Conservation (phyloP, 64 coral and sea anemone species). For the Cladopsammia gracilis region DNA sequence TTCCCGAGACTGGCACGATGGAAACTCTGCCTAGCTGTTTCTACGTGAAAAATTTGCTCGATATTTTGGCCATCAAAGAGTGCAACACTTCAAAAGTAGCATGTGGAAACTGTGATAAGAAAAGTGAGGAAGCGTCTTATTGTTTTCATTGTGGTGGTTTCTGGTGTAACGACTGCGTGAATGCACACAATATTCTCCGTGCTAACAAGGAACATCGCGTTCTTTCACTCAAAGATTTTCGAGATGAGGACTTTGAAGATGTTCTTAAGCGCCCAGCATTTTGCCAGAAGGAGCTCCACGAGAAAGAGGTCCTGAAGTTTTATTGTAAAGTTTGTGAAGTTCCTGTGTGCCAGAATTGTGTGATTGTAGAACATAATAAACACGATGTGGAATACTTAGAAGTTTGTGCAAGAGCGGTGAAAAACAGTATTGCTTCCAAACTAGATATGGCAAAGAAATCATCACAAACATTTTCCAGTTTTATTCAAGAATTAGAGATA, state of each 20-base stretch:
- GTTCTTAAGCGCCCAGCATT: conserved; percentile 64
- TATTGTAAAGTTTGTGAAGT: conserved; percentile 64
- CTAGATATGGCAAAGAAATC: background rate
- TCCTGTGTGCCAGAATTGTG: conserved; percentile 44
- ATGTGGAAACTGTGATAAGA: conserved; percentile 58
- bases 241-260: conserved; percentile 66
- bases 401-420: background rate
- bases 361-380: conserved; percentile 32
- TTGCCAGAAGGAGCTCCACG: conserved; percentile 53
- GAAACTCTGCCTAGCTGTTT: conserved; percentile 58
- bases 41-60: conserved; percentile 59
- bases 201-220: conserved; percentile 63
- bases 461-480: too few species aligned
- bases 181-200: conserved; percentile 35
- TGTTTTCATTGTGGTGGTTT: conserved; percentile 59
- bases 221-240: conserved; percentile 61
- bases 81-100: conserved; percentile 55
- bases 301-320: conserved; percentile 32
- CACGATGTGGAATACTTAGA: conserved; percentile 57
- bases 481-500: too few species aligned
- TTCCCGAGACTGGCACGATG: conserved; percentile 28
- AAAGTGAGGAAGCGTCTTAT: conserved; percentile 13
- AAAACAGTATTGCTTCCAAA: background rate
- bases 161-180: conserved; percentile 59
- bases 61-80: conserved; percentile 69